Evolutionary conservation across 2,888 invertebrate species (phyloP), one percentile per base, ranked within the genome.

Genomic region (Sphecodes monilicornis): DNA sequence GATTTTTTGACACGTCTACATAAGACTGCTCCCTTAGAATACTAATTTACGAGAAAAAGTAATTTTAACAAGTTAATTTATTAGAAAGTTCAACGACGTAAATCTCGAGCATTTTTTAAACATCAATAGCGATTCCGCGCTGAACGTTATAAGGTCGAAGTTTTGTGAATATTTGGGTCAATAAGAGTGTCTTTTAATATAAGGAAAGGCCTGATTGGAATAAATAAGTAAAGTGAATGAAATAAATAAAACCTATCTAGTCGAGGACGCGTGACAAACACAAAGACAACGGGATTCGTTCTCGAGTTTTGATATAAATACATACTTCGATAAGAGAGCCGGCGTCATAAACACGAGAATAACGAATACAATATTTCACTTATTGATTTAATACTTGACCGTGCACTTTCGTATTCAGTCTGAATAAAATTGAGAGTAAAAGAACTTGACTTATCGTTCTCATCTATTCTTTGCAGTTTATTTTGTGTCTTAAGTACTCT

Each of bases 311-410:
- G 29, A 43, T 54, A 64, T 66, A 57, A 64, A 71, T 71, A 57
- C 50, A 64, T 66, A 57, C 50, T 66, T 66, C 66, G 16, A 41
- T 71, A 32, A 66, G 69, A 60, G 43, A 70, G 32, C 26, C 26
- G 26, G 72, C 10, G 41, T 54, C 46, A 11, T 26, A 11, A 36
- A 71, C 39, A 29, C 70, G 70, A 71, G 80, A 66, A 71, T 80
- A 80, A 82, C 64, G 80, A 80, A 75, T 80, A 66, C 71, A 80
- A 43, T 75, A 71, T 75, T 80, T 80, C 64, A 76, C 71, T 82
- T 71, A 82, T 82, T 39, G 82, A 82, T 76, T 76, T 26, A 43
- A 72, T 72, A 64, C 82, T 82, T 80, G 82, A 80, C 80, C 81
- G 70, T 80, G 70, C 71, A 80, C 75, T 80, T 54, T 70, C 71